Evolutionary conservation across 2,888 invertebrate species (phyloP), one percentile per base, ranked within the genome.

Genomic region (Agrotis puta): DNA sequence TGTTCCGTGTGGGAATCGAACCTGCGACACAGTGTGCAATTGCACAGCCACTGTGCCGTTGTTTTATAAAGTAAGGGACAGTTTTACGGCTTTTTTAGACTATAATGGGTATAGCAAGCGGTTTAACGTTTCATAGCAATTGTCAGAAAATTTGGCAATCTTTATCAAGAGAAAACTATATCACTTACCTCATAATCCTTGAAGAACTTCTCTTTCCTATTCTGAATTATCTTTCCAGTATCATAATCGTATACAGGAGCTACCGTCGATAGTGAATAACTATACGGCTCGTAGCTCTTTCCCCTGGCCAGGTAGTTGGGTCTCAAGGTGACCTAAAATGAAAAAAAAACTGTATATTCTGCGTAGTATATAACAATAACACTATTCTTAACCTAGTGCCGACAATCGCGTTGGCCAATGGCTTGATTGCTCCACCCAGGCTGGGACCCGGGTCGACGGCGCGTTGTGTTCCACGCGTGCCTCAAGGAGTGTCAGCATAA

Each of bases 151-250:
- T 33, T 33, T 4, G 6, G 33, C 33, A 7, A 33, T 16, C 7
- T 18, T 0, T 9, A 18, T 18, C 2, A 13, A n/a, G 11, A 51
- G n/a, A 1, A 4, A 33, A 7, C 39, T 39, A 11, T 11, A 13
- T 13, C 13, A 27, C 87, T 85, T 77, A 95, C 95, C 92, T 92
- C 92, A 84, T 92, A 93, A 79, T 92, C 89, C 56, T 88, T 84
- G 70, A 90, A 91, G 64, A 82, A 83, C 47, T 88, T 87, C n/a
- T 88, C 85, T 16, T 69, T 70, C 5, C 73, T 74, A 0, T 53
- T 78, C 6, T 79, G 77, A 57, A 64, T 78, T 57, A 85, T 87
- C 65, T 84, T 83, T 45, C 83, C 74, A 1, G 83, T 72, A 57
- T 85, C 80, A 61, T 57, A 86, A 74, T 78, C 79, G 77, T 68